Percentiles rank a stretch among this genome's conserved stretches.
Evolutionary conservation across 2,113 vertebrate genomes (phyloP).

Genomic region (Pholis gunnellus): DNA sequence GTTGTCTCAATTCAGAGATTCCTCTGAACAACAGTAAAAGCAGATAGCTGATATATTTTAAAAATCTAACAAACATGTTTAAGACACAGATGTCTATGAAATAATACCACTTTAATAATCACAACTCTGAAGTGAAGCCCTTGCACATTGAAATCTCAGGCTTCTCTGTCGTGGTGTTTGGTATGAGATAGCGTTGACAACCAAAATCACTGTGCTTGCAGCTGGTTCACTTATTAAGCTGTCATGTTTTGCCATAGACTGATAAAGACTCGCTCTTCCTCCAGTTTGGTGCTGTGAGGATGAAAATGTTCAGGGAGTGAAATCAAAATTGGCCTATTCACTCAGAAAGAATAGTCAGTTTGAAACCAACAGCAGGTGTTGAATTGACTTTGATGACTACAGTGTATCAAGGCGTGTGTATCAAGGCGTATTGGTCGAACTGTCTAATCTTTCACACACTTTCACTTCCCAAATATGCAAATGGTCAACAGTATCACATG

Average conservation of each 20-base stretch:
- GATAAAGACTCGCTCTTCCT: conserved; percentile 41
- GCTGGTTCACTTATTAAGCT: conserved; percentile 10
- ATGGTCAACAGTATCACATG: not conserved
- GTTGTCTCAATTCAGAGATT: not conserved
- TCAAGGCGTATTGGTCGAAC: not conserved
- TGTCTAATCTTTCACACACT: not conserved
- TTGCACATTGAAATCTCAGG: not conserved
- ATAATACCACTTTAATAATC: not conserved
- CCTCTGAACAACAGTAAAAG: not conserved
- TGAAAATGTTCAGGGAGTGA: conserved; percentile 34
- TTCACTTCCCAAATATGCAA: not conserved
- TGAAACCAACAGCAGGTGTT: conserved; percentile 40
- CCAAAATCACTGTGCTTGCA: conserved; percentile 21
- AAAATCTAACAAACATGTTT: not conserved
- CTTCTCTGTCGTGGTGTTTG: not conserved
- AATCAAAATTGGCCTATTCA: conserved; percentile 40
- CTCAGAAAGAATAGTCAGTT: conserved; percentile 18
- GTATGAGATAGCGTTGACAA: not conserved
- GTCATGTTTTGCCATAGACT: conserved; percentile 30
- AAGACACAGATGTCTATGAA: not conserved
- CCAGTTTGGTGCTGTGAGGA: conserved; percentile 1
- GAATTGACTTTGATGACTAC: conserved; percentile 19
- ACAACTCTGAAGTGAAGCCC: not conserved
- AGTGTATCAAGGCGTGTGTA: not conserved
- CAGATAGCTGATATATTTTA: not conserved